Conservation (phyloP, 2,888 invertebrate genomes). For the Arge pagana region DNA sequence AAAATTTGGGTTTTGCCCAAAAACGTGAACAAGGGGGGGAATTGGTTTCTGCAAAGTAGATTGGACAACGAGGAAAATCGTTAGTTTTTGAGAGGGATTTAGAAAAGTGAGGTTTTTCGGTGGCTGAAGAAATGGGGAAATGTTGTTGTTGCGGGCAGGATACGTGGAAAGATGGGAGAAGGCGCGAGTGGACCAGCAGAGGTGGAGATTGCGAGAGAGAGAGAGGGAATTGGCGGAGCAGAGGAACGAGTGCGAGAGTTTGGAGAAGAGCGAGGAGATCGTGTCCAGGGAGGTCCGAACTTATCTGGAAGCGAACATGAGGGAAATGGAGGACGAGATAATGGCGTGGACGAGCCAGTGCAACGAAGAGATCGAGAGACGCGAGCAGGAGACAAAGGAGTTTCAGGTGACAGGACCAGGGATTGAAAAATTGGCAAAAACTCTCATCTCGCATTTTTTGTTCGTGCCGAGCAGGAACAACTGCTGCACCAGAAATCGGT, state of each 20-base stretch:
- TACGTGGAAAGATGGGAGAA: slow-evolving; percentile 42
- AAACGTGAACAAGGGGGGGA: no score
- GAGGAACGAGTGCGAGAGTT: slow-evolving; percentile 30
- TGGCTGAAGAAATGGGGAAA: no score
- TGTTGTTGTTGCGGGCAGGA: no score
- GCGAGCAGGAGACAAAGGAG: slow-evolving; percentile 38
- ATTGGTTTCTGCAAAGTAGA: no score
- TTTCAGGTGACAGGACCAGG: slow-evolving; percentile 32
- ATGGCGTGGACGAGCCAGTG: slow-evolving; percentile 38
- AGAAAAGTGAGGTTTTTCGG: no score
- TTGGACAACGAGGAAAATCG: no score
- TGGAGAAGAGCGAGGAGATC: slow-evolving; percentile 33
- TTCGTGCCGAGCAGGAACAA: no score
- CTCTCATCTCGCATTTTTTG: no score
- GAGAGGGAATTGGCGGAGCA: slow-evolving; percentile 35
- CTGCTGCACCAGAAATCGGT: slow-evolving; percentile 38
- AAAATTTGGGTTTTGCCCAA: no score
- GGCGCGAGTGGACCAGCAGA: slow-evolving; percentile 42
- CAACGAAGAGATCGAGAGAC: slow-evolving; percentile 38
- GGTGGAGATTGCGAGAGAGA: slow-evolving; percentile 23
- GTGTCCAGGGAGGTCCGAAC: slow-evolving; percentile 34
- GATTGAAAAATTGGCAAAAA: no score
- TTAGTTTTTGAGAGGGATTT: no score
- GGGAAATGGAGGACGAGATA: slow-evolving; percentile 38
- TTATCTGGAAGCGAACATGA: slow-evolving; percentile 33